phyloP scores from a whole-genome alignment of 2,797 vertebrate genomes.

The Australoheros facetus region DNA sequence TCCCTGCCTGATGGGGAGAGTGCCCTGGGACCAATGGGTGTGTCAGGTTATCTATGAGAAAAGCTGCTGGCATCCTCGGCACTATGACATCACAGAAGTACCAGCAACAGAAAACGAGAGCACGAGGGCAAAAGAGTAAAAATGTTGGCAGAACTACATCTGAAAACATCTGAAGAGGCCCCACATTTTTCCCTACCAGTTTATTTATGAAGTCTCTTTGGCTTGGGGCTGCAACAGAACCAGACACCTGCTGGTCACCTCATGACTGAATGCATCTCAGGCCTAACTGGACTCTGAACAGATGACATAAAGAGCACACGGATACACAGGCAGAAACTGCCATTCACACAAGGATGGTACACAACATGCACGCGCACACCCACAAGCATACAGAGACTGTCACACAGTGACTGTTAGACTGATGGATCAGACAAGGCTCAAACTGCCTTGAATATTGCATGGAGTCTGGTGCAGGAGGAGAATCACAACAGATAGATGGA shows the following conservation, averaged over 20 bases:
- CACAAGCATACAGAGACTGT: constrained; percentile 23
- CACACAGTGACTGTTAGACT: constrained; percentile 60
- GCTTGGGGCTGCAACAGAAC: constrained; percentile 54
- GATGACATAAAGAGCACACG: constrained; percentile 48
- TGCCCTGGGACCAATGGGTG: constrained; percentile 60
- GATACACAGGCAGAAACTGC: constrained; percentile 41
- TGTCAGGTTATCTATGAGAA: constrained; percentile 69
- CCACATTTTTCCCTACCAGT: constrained; percentile 54
- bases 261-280: constrained; percentile 72
- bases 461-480: constrained; percentile 48
- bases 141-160: constrained; percentile 44
- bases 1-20: constrained; percentile 61
- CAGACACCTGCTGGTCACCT: constrained; percentile 74
- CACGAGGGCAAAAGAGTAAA: neutral
- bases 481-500: constrained; percentile 58
- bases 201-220: constrained; percentile 66
- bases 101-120: constrained; percentile 13
- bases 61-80: constrained; percentile 59
- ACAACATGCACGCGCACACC: constrained; percentile 22
- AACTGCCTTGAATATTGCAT: constrained; percentile 69
- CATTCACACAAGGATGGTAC: constrained; percentile 1
- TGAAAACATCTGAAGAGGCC: constrained; percentile 58
- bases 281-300: constrained; percentile 75
- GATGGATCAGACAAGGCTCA: constrained; percentile 64
- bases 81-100: constrained; percentile 64